Base-by-base conservation (phyloP, 2,797 vertebrate species). In the Eulemur coronatus region DNA sequence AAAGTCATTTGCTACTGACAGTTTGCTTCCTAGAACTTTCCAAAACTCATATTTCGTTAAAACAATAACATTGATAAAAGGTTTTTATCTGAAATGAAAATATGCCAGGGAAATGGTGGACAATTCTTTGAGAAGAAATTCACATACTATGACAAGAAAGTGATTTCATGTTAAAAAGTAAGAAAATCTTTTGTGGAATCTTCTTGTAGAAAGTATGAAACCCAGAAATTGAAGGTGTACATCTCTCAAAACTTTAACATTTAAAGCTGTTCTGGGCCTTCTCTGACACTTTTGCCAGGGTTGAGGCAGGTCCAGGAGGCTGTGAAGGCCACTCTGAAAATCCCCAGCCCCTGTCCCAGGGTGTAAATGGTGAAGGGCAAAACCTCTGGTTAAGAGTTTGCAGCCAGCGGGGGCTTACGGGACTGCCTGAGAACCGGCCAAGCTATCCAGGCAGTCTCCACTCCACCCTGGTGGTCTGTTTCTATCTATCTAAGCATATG, bases 291-390 rank as follows among this genome's bases (percentile, higher is more conserved):
- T 17, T 22, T 63, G 75, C 48, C 5, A n/a, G 38, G 24, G 11
- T 72, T 28, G 35, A 73, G 50, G 41, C 11, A 17, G 46, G 5
- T 73, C 55, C 11, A 35, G 41, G 35, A 7, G 18, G 33, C 86
- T 84, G 6, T 18, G 18, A 48, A 43, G 50, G 57, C 35, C 13
- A 46, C 33, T 20, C 30, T n/a, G 13, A 55, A 75, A 82, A 8
- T 1, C 15, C 14, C 35, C 18, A 1, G 14, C 57, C 30, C 30
- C 0, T 1, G 81, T 69, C 7, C 50, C 30, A 13, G 1, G 4
- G 30, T 7, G 13, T 33, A 63, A 22, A 59, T 57, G 8, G 9
- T 76, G 61, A 84, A 41, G 50, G 15, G 26, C 2, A 28, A 61
- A 84, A n/a, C 22, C 1, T 26, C 4, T 5, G 10, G 11, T 33